A percentile compares a stretch with the other conserved stretches of the same genome.
These are phyloP conservation scores for Microplitis demolitor DNA, from an alignment of 1,140 invertebrate species.

Conservation along the genomic window DNA sequence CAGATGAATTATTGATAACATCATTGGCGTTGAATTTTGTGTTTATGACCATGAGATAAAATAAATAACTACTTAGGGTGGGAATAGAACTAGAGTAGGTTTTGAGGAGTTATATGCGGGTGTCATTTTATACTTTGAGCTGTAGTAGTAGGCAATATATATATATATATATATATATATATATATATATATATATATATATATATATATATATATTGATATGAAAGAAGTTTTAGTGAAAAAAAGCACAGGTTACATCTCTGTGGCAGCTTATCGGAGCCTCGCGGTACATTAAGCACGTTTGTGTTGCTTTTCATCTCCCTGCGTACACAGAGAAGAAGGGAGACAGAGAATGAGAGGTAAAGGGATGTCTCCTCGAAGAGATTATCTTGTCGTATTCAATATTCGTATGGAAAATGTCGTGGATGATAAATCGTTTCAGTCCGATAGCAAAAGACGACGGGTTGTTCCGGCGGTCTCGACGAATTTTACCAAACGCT, in stretches of 20 bases:
- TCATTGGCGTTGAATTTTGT: neutral
- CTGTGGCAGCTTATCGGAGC: constrained; percentile 46
- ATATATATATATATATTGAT: neutral
- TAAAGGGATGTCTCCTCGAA: constrained; percentile 27
- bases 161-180: neutral
- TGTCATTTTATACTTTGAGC: neutral
- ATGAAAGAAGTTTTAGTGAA: neutral
- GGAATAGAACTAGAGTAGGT: no score
- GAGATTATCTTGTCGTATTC: constrained; percentile 59
- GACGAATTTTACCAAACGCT: constrained; percentile 16
- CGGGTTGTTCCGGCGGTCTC: constrained; percentile 10
- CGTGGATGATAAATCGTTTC: constrained; percentile 52
- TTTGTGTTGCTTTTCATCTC: constrained; percentile 23
- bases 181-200: neutral
- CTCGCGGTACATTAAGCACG: constrained; percentile 56
- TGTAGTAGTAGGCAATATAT: neutral
- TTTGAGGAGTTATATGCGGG: neutral
- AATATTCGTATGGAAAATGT: constrained; percentile 54
- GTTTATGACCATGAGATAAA: neutral
- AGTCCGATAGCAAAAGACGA: constrained; percentile 40
- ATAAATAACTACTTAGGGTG: no score
- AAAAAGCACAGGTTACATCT: constrained; percentile 7
- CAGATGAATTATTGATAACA: constrained; percentile 11
- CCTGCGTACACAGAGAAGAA: neutral
- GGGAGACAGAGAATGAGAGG: neutral